phyloP scores from a whole-genome alignment of 2,888 invertebrate species.

The Lepidochrysops patricia region DNA sequence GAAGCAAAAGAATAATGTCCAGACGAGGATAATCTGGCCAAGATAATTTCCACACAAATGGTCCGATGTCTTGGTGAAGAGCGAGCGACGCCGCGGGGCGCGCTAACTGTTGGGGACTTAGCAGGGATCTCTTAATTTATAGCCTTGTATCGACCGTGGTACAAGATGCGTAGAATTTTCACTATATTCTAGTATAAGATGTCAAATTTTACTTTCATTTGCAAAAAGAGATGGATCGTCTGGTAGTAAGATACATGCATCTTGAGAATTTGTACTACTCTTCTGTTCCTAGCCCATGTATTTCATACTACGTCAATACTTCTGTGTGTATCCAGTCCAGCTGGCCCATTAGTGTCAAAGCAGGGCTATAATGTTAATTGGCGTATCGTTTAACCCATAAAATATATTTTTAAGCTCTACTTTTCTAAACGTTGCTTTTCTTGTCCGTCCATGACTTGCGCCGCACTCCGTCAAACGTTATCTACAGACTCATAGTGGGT shows the following conservation, averaged over 20 bases:
- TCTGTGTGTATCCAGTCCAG: too few relatives aligned
- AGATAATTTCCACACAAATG: constrained; percentile 63
- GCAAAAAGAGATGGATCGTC: too few relatives aligned
- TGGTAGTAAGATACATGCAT: too few relatives aligned
- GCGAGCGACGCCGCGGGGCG: constrained; percentile 60
- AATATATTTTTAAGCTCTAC: too few relatives aligned
- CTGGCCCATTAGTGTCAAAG: too few relatives aligned
- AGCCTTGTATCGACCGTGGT: constrained; percentile 42
- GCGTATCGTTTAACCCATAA: neutral
- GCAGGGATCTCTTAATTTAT: constrained; percentile 73
- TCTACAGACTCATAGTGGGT: constrained; percentile 68
- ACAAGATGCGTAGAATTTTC: too few relatives aligned
- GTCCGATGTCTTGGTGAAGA: constrained; percentile 52
- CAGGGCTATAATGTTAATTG: neutral
- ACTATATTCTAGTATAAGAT: constrained; percentile 18
- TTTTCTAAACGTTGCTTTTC: constrained; percentile 19
- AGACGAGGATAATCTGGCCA: constrained; percentile 50
- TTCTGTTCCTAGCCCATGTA: too few relatives aligned
- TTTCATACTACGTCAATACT: too few relatives aligned
- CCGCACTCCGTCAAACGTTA: constrained; percentile 39
- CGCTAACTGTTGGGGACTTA: constrained; percentile 66
- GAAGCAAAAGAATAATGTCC: constrained; percentile 41
- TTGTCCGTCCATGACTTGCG: constrained; percentile 27
- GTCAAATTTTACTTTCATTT: too few relatives aligned
- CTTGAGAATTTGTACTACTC: too few relatives aligned